Evolutionary conservation across 2,797 vertebrate species (phyloP).

Genomic region (Triplophysa bombifrons): DNA sequence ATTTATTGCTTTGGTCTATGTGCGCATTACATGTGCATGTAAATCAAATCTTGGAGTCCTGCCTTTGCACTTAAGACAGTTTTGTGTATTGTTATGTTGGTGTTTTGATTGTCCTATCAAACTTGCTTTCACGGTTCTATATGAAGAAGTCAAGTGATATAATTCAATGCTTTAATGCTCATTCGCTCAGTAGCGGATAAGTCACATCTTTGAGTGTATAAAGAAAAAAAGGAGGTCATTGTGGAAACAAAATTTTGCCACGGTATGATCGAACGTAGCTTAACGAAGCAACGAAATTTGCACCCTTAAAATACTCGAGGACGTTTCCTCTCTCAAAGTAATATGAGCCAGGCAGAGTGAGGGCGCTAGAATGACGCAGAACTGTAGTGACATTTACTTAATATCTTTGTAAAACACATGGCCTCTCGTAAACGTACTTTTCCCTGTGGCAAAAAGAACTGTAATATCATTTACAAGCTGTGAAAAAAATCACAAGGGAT

Average conservation of each 20-base stretch:
- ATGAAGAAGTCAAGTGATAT: slow-evolving; percentile 11
- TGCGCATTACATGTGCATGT: slow-evolving; percentile 2
- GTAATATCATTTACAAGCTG: slow-evolving; percentile 52
- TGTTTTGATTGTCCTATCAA: slow-evolving; percentile 15
- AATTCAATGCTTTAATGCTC: neutral
- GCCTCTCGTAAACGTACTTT: slow-evolving; percentile 46
- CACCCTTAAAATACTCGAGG: slow-evolving; percentile 42
- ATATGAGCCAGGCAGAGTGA: slow-evolving; percentile 61
- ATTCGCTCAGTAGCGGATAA: slow-evolving; percentile 10
- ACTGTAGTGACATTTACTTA: slow-evolving; percentile 48
- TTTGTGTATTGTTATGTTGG: neutral
- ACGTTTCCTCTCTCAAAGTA: slow-evolving; percentile 49
- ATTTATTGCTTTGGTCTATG: slow-evolving; percentile 1
- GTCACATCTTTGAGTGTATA: neutral
- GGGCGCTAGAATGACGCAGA: slow-evolving; percentile 67
- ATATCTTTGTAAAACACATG: slow-evolving; percentile 49
- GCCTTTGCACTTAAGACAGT: neutral
- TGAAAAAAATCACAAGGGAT: slow-evolving; percentile 34
- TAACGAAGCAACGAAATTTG: slow-evolving; percentile 26
- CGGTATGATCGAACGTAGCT: neutral
- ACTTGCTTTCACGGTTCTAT: neutral
- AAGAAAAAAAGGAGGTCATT: neutral
- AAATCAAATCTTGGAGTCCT: neutral
- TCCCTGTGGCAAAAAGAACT: slow-evolving; percentile 39
- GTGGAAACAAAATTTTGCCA: neutral